Conservation (phyloP, 2,888 invertebrate species). For the Theodoxus fluviatilis region DNA sequence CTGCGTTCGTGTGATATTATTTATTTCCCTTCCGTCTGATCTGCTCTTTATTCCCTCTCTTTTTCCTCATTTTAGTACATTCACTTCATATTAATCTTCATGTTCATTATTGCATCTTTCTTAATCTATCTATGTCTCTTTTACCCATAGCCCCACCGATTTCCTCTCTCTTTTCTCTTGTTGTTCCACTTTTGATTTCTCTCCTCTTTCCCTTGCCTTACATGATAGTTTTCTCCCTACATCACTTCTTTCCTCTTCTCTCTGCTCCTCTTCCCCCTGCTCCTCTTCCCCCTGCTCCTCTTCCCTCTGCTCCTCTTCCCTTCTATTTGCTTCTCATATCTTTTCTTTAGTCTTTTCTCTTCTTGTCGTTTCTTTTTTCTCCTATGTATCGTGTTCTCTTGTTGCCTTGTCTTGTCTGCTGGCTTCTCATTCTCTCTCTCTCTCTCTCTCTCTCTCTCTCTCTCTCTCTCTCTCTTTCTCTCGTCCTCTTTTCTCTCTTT, state of each 20-base stretch:
- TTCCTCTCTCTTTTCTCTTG: neutral
- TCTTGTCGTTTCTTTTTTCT: neutral
- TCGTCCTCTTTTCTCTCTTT: neutral
- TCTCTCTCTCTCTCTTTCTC: neutral
- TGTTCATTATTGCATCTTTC: too few species aligned
- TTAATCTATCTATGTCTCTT: too few species aligned
- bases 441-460: neutral
- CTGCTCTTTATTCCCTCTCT: too few species aligned
- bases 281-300: neutral
- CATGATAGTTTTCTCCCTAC: neutral
- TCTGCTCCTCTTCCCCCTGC: slow-evolving; percentile 7
- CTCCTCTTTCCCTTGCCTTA: neutral
- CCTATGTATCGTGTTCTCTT: neutral
- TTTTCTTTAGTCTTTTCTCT: neutral
- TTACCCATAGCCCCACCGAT: too few species aligned
- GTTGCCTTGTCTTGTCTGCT: neutral
- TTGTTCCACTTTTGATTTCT: neutral
- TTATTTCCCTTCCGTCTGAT: too few species aligned
- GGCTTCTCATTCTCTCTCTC: neutral
- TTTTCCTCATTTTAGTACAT: too few species aligned
- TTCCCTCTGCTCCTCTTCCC: neutral
- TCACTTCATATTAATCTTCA: too few species aligned
- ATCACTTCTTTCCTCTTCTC: neutral
- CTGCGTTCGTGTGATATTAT: too few species aligned
- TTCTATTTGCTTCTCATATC: neutral